Conservation (phyloP, 2,797 vertebrate genomes). For the Catamblyrhynchus diadema region DNA sequence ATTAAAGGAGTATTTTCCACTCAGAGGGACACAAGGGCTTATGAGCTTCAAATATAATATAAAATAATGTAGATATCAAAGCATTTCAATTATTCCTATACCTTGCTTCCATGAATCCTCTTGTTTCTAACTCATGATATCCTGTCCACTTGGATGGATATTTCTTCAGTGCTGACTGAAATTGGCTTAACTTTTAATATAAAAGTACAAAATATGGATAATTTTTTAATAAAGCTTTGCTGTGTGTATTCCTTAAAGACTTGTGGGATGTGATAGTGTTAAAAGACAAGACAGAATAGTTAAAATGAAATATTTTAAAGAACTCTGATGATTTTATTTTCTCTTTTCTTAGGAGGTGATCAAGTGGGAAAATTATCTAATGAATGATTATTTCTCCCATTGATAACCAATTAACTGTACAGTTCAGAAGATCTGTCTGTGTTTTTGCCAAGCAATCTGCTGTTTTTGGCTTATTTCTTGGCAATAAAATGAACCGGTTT, state of each 20-base stretch:
- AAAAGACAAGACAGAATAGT: background rate
- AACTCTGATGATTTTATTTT: background rate
- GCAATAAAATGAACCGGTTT: background rate
- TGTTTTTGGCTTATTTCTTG: background rate
- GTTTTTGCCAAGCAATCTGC: background rate
- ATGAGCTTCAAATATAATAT: background rate
- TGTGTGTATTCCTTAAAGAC: background rate
- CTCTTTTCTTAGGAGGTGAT: background rate
- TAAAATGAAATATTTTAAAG: background rate
- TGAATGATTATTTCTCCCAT: background rate
- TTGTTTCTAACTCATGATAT: background rate
- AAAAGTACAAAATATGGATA: background rate
- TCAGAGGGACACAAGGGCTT: background rate
- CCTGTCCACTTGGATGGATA: background rate
- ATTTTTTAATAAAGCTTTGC: slow-evolving; percentile 16
- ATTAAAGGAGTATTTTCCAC: background rate
- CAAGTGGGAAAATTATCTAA: background rate
- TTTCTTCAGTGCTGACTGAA: background rate
- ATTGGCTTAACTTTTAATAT: background rate
- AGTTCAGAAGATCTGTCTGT: background rate
- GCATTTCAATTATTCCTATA: background rate
- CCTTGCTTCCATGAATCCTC: background rate
- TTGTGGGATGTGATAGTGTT: background rate
- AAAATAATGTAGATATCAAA: background rate
- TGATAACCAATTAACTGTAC: background rate